These are phyloP conservation scores for Enteromius anoplus DNA, from an alignment of 2,797 vertebrate species.

Conservation along the genomic window DNA sequence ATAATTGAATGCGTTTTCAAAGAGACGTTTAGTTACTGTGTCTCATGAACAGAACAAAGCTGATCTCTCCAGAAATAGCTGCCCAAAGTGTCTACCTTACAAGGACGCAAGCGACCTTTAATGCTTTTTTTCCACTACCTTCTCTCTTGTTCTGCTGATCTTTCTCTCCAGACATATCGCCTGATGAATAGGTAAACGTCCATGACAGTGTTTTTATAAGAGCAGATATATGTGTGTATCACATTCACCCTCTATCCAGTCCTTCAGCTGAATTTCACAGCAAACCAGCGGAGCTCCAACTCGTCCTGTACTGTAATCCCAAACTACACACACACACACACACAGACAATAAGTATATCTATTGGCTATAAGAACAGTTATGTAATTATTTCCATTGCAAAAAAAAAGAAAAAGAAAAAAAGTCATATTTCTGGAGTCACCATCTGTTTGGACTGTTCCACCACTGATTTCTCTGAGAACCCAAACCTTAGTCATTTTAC, in stretches of 20 bases:
- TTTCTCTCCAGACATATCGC: conserved; percentile 14
- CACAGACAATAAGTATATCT: conserved; percentile 26
- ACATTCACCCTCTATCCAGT: conserved; percentile 93
- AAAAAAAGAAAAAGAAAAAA: neutral
- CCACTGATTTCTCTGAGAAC: conserved; percentile 21
- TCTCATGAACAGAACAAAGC: neutral
- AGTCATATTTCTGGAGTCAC: conserved; percentile 8
- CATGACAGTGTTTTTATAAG: conserved; percentile 47
- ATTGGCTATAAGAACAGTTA: conserved; percentile 14
- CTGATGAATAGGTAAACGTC: conserved; percentile 36
- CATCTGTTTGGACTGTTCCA: conserved; percentile 15
- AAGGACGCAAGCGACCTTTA: conserved; percentile 56
- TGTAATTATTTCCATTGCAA: conserved; percentile 21
- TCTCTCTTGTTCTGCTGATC: conserved; percentile 13
- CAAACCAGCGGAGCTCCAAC: conserved; percentile 93
- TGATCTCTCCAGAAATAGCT: neutral
- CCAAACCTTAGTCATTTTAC: conserved; percentile 22
- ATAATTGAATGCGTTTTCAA: neutral
- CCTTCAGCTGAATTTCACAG: conserved; percentile 91
- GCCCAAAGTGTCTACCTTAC: conserved; percentile 59
- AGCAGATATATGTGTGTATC: conserved; percentile 8
- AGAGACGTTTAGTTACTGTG: neutral
- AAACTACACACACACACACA: conserved; percentile 75
- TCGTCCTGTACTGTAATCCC: conserved; percentile 95
- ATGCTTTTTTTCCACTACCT: conserved; percentile 14